These are phyloP conservation scores for Cantharis nigra DNA, from an alignment of 2,888 invertebrate species.

Conservation along the genomic window DNA sequence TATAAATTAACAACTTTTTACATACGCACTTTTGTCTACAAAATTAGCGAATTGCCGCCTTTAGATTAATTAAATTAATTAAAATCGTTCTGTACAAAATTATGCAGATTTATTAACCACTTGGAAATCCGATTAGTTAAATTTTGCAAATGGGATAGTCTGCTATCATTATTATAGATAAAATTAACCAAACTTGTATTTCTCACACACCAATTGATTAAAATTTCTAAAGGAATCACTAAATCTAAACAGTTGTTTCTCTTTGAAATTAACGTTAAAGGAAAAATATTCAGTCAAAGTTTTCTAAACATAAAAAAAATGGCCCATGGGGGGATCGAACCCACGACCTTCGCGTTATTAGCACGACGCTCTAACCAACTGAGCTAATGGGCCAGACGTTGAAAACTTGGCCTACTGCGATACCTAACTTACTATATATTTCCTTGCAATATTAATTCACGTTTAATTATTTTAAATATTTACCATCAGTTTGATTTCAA, in stretches of 20 bases:
- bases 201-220: neutral
- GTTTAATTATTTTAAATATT: too few relatives aligned
- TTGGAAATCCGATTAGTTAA: neutral
- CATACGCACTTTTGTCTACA: neutral
- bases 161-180: neutral
- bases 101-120: neutral
- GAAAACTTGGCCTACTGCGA: neutral
- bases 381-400: constrained; percentile 69
- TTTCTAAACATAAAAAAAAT: constrained; percentile 35
- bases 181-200: neutral
- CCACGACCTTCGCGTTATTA: constrained; percentile 78
- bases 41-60: neutral
- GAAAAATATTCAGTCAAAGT: too few relatives aligned
- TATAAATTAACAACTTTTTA: neutral
- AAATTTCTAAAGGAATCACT: neutral
- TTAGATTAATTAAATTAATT: neutral
- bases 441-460: too few relatives aligned
- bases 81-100: neutral
- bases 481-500: neutral
- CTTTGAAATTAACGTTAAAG: neutral
- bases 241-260: neutral
- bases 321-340: constrained; percentile 76
- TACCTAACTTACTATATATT: neutral
- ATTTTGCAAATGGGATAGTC: neutral
- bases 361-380: constrained; percentile 78